These are phyloP conservation scores for Pelagia noctiluca DNA, from an alignment of 30 jellyfish, hydroid and myxozoan genomes.

Conservation along the genomic window DNA sequence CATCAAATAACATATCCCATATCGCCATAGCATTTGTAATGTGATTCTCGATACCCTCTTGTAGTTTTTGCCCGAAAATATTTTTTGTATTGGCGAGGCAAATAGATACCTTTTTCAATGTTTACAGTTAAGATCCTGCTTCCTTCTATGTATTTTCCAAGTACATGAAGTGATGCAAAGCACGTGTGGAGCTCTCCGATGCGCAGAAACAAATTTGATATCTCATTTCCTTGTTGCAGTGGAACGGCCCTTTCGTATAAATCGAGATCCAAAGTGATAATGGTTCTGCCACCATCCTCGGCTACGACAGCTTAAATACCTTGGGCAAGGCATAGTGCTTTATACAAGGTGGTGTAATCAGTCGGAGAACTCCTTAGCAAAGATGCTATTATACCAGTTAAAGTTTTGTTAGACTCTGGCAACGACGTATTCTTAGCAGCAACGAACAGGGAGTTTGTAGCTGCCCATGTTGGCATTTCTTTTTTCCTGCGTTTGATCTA, in stretches of 20 bases:
- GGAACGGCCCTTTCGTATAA: constrained; percentile 32
- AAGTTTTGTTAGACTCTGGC: constrained; percentile 17
- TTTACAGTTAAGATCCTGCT: constrained; percentile 23
- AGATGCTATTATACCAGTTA: constrained; percentile 55
- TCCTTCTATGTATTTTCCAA: constrained; percentile 24
- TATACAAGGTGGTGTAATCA: constrained; percentile 19
- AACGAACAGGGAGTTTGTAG: constrained; percentile 19
- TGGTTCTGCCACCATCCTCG: constrained; percentile 18
- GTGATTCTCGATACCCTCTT: constrained; percentile 40
- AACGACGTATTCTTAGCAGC: background rate
- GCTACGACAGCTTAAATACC: constrained; percentile 38
- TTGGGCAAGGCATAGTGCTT: constrained; percentile 46
- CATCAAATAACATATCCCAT: constrained; percentile 30
- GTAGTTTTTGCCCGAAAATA: constrained; percentile 26
- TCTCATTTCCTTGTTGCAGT: constrained; percentile 25
- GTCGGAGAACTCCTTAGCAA: constrained; percentile 35
- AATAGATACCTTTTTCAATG: constrained; percentile 24
- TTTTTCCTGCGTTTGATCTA: background rate
- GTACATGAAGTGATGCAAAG: constrained; percentile 48
- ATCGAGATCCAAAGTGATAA: constrained; percentile 47
- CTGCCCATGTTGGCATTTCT: background rate
- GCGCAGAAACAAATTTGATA: constrained; percentile 17
- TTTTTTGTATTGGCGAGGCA: constrained; percentile 40
- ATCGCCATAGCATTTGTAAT: constrained; percentile 42
- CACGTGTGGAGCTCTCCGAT: constrained; percentile 38